Percentiles rank a stretch among this genome's conserved stretches.
Conservation (phyloP, 2,113 vertebrate species). For the Oxygymnocypris stewartii region DNA sequence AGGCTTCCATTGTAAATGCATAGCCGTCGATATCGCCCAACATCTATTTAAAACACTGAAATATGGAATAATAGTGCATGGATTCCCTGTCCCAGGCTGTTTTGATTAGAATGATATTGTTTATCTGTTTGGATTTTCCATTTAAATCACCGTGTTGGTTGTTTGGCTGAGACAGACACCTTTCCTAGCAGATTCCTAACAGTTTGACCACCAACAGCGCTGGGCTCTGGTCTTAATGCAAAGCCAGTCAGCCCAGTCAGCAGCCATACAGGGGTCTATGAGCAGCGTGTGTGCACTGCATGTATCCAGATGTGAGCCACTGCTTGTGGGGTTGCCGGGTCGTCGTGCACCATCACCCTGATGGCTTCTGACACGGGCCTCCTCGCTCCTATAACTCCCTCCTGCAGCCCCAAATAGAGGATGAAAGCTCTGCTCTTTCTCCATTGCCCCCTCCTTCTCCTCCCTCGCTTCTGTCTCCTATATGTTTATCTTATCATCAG, state of each 20-base stretch:
- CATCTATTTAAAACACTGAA: background rate
- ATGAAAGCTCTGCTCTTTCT: constrained; percentile 59
- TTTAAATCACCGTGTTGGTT: constrained; percentile 23
- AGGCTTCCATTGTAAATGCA: background rate
- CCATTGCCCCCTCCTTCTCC: constrained; percentile 28
- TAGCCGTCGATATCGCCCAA: background rate
- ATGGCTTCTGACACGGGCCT: constrained; percentile 75
- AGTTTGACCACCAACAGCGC: constrained; percentile 52
- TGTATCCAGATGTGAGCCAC: constrained; percentile 29
- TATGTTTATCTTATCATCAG: constrained; percentile 82
- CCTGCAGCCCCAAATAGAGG: constrained; percentile 54
- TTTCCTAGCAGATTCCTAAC: constrained; percentile 35
- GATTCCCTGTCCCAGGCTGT: background rate
- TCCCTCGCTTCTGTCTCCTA: constrained; percentile 69
- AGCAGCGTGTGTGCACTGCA: background rate
- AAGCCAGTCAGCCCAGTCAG: constrained; percentile 48
- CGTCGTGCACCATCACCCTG: constrained; percentile 71
- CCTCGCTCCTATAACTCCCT: constrained; percentile 11
- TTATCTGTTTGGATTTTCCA: constrained; percentile 30
- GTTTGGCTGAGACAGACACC: constrained; percentile 36
- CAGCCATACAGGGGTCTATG: constrained; percentile 17
- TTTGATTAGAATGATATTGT: constrained; percentile 7
- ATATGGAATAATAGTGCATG: background rate
- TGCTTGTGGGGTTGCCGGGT: constrained; percentile 69
- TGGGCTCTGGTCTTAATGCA: constrained; percentile 47